Percentiles rank a stretch among this genome's conserved stretches.
Conservation (phyloP, 2,888 invertebrate species). For the Orchesella flavescens region DNA sequence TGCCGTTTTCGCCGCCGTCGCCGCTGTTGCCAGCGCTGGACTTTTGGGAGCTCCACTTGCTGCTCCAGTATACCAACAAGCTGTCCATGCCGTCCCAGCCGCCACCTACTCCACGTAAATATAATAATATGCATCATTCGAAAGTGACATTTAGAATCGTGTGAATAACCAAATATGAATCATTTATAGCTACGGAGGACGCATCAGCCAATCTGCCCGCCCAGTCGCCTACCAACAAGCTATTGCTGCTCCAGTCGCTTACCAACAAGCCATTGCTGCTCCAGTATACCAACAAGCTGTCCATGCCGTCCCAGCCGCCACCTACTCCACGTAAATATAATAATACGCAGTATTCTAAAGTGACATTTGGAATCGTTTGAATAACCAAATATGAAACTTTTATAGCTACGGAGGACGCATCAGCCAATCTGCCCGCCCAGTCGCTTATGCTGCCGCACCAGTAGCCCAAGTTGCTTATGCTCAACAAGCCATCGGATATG, state of each 20-base stretch:
- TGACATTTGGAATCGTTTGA: no score
- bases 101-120: slow-evolving; percentile 21
- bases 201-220: slow-evolving; percentile 34
- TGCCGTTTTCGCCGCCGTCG: slow-evolving; percentile 50
- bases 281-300: slow-evolving; percentile 6
- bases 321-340: not conserved
- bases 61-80: not conserved
- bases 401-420: no score
- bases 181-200: not conserved
- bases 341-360: no score
- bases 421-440: no score
- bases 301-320: slow-evolving; percentile 13
- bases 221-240: slow-evolving; percentile 23
- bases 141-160: no score
- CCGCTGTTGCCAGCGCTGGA: slow-evolving; percentile 61
- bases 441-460: no score
- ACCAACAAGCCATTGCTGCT: slow-evolving; percentile 7
- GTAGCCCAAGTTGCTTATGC: no score
- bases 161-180: not conserved
- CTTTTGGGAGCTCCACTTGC: slow-evolving; percentile 25
- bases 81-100: not conserved
- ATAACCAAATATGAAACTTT: no score
- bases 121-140: no score
- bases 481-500: no score
- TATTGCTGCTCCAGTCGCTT: not conserved